phyloP scores from a whole-genome alignment of 2,113 vertebrate genomes.

The Prietella phreatophila region DNA sequence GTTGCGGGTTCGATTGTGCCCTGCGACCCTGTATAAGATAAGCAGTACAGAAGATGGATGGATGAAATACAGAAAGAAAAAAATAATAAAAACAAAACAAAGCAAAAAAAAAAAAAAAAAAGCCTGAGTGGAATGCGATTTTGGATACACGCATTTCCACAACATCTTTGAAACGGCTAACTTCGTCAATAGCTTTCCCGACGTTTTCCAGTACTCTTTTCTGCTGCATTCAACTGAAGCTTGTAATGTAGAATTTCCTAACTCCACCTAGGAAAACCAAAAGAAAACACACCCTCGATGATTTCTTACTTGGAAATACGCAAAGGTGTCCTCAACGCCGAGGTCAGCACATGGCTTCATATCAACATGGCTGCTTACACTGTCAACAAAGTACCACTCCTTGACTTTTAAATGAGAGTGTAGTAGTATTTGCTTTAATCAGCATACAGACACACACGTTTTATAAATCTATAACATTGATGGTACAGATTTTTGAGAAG shows the following conservation, averaged over 20 bases:
- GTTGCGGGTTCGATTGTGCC: too few species aligned
- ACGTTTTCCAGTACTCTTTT: background rate
- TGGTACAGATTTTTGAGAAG: background rate
- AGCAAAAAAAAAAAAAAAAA: background rate
- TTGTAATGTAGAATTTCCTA: background rate
- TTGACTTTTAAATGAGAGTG: background rate
- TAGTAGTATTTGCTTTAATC: background rate
- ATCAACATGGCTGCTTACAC: background rate
- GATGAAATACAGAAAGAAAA: background rate
- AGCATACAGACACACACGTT: background rate
- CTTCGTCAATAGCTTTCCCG: background rate
- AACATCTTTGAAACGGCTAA: background rate
- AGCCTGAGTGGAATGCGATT: background rate
- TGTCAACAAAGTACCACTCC: background rate
- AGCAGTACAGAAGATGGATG: too few species aligned
- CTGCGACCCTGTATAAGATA: too few species aligned
- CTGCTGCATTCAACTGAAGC: background rate
- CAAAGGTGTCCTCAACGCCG: background rate
- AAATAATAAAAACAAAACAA: background rate
- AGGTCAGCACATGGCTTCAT: background rate
- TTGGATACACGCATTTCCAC: background rate
- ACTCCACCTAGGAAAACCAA: background rate
- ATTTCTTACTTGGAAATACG: background rate
- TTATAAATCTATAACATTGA: background rate
- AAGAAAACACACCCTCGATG: background rate